Conservation (phyloP, 2,797 vertebrate genomes). For the Crenichthys baileyi region DNA sequence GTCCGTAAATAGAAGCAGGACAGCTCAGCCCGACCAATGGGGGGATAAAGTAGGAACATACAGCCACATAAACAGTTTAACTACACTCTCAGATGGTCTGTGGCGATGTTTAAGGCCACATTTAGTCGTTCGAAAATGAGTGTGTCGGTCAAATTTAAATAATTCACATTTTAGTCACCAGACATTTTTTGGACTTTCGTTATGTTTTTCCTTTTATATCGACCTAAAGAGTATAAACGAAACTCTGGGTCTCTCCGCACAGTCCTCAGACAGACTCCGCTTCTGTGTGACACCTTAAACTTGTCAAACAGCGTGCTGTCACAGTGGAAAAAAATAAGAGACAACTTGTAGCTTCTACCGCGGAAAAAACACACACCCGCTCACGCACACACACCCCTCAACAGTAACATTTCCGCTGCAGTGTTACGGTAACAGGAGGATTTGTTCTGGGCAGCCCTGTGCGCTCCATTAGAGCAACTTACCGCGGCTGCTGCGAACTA, state of each 20-base stretch:
- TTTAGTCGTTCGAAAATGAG: neutral
- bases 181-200: slow-evolving; percentile 1
- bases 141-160: slow-evolving; percentile 1
- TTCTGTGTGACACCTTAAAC: neutral
- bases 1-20: slow-evolving; percentile 62
- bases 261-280: neutral
- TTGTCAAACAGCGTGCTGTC: slow-evolving; percentile 16
- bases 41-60: neutral
- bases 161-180: neutral
- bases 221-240: neutral
- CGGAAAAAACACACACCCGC: slow-evolving; percentile 48
- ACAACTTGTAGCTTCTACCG: slow-evolving; percentile 43
- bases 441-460: slow-evolving; percentile 41
- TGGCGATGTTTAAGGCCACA: neutral
- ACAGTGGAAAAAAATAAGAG: slow-evolving; percentile 57
- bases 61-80: neutral
- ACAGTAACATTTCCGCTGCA: slow-evolving; percentile 60
- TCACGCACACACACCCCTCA: slow-evolving; percentile 10
- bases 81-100: neutral
- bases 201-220: neutral
- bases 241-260: neutral
- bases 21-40: slow-evolving; percentile 22
- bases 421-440: slow-evolving; percentile 44
- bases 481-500: slow-evolving; percentile 9
- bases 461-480: slow-evolving; percentile 53